phyloP scores from a whole-genome alignment of 2,113 vertebrate species.

The Falco punctatus region DNA sequence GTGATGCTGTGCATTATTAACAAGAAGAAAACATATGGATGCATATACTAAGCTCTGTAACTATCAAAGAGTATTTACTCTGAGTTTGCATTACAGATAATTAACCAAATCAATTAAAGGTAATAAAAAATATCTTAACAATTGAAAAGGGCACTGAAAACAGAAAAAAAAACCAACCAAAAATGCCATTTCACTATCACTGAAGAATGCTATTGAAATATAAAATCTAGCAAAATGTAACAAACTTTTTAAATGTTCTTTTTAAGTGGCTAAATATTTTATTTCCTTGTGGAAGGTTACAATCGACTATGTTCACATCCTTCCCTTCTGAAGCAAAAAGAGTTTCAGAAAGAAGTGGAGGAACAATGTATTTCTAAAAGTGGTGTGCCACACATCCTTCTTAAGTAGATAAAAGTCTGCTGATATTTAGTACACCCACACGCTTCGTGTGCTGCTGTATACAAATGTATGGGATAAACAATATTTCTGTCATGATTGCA shows the following conservation, averaged over 20 bases:
- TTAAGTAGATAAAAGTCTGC: not conserved
- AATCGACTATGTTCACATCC: not conserved
- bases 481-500: not conserved
- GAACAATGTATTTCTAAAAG: not conserved
- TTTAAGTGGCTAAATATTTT: not conserved
- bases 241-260: not conserved
- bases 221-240: not conserved
- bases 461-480: slow-evolving; percentile 10
- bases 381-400: not conserved
- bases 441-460: not conserved
- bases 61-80: not conserved
- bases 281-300: not conserved
- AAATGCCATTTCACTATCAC: not conserved
- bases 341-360: not conserved
- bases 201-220: not conserved
- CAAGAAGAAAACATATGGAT: not conserved
- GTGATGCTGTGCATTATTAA: not conserved
- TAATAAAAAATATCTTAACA: not conserved
- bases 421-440: not conserved
- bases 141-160: not conserved
- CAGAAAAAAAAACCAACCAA: not conserved
- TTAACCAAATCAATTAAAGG: not conserved
- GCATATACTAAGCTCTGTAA: not conserved
- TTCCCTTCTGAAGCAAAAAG: not conserved
- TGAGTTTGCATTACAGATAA: not conserved